Evolutionary conservation across 2,797 vertebrate genomes (phyloP).

Genomic region (Melanotaenia trifasciata): DNA sequence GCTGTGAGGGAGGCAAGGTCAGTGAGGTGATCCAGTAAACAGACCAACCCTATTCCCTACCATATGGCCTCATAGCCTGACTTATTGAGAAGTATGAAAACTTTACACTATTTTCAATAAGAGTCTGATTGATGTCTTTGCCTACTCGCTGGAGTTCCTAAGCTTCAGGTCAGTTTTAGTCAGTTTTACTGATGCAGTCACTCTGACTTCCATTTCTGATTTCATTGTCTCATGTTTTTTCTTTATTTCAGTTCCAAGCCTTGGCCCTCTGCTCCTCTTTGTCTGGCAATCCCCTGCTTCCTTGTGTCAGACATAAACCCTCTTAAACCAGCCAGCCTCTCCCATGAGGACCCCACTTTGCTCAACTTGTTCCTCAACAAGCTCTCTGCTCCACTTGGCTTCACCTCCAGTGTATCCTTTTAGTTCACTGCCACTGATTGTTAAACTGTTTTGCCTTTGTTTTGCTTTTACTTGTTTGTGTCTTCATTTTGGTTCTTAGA

Average conservation of each 20-base stretch:
- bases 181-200: too few species aligned
- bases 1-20: slow-evolving; percentile 65
- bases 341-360: not conserved
- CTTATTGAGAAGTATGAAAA: not conserved
- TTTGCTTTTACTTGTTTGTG: not conserved
- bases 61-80: slow-evolving; percentile 26
- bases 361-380: not conserved
- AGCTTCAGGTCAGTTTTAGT: too few species aligned
- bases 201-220: too few species aligned
- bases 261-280: not conserved
- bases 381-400: not conserved
- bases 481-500: not conserved
- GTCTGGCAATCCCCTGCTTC: not conserved
- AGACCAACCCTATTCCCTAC: slow-evolving; percentile 49
- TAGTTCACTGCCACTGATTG: not conserved
- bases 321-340: not conserved
- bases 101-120: slow-evolving; percentile 19
- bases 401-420: not conserved
- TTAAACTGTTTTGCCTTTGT: not conserved
- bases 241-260: not conserved
- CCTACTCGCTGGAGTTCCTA: too few species aligned
- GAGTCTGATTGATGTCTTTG: slow-evolving; percentile 2
- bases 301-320: not conserved
- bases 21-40: slow-evolving; percentile 47
- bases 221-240: not conserved